Evolutionary conservation across 2,113 vertebrate genomes (phyloP), one percentile per base, ranked within the genome.

Genomic region (Neolamprologus falcicula): DNA sequence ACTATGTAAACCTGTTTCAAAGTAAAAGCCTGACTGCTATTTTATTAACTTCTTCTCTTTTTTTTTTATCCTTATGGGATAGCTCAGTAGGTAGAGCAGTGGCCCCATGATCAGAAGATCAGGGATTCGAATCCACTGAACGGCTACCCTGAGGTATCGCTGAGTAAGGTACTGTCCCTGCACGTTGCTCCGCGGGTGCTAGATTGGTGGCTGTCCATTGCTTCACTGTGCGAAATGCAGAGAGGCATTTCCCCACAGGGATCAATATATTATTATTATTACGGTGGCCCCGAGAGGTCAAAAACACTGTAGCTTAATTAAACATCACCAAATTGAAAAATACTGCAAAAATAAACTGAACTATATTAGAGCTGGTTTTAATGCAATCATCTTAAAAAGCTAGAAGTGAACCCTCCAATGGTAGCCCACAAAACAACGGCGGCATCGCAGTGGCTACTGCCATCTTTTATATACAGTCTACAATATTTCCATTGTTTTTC

Each of bases 91-190:
- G 16, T 63, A 63, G 16, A 11, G 28, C 4, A 9, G 14, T 59
- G 26, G 26, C 55, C 55, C 14, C 14, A 63, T 33, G 59, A 63
- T 63, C 28, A 19, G 16, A 63, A 63, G 28, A 5, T 33, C 9
- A 7, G 9, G 59, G 16, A 63, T 19, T 33, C 9, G 1, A 63
- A 33, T 7, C 59, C 59, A 61, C 59, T 33, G 16, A 33, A 63
- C 1, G 0, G 28, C 28, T 33, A 19, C 59, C 28, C 28, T 33
- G 57, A 59, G 55, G 2, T 28, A 59, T 28, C 55, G 7, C 24
- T 59, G 8, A 63, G 28, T 19, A 63, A 63, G 28, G 59, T 63
- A 33, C 28, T 0, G 5, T 63, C 59, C 16, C 28, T 33, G 28
- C 59, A 63, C 9, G 4, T 33, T 63, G 28, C 59, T 63, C 59